phyloP scores from a whole-genome alignment of 2,113 vertebrate species.

The Hyla sarda region DNA sequence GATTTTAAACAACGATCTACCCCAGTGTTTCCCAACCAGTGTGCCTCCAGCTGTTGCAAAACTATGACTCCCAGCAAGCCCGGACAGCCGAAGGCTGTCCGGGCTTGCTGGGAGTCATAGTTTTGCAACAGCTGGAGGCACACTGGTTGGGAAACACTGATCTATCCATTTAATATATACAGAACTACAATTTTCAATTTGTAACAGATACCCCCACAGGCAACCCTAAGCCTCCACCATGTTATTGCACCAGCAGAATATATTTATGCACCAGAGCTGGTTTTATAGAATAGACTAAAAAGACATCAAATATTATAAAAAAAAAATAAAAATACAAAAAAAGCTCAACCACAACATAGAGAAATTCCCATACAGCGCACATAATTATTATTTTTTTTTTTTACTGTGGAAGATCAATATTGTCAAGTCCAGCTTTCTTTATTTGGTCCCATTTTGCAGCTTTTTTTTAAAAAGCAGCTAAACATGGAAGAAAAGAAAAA shows the following conservation, averaged over 20 bases:
- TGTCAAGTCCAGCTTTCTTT: slow-evolving; percentile 5
- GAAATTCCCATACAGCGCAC: slow-evolving; percentile 49
- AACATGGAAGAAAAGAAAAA: slow-evolving; percentile 24
- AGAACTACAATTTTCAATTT: background rate
- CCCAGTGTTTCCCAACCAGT: too few relatives aligned
- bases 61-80: too few relatives aligned
- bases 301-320: background rate
- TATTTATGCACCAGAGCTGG: background rate
- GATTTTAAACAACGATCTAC: background rate
- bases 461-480: slow-evolving; percentile 1
- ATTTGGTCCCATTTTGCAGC: slow-evolving; percentile 50
- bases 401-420: slow-evolving; percentile 24
- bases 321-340: too few relatives aligned
- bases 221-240: background rate
- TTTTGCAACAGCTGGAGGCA: too few relatives aligned
- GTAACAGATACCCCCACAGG: background rate
- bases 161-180: background rate
- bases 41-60: too few relatives aligned
- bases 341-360: slow-evolving; percentile 14
- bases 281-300: background rate
- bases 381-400: too few relatives aligned
- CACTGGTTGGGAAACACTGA: too few relatives aligned
- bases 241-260: background rate
- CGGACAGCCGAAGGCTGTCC: too few relatives aligned
- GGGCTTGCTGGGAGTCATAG: too few relatives aligned